Evolutionary conservation across 2,797 vertebrate species (phyloP).

Genomic region (Paedocypris micromegethes): DNA sequence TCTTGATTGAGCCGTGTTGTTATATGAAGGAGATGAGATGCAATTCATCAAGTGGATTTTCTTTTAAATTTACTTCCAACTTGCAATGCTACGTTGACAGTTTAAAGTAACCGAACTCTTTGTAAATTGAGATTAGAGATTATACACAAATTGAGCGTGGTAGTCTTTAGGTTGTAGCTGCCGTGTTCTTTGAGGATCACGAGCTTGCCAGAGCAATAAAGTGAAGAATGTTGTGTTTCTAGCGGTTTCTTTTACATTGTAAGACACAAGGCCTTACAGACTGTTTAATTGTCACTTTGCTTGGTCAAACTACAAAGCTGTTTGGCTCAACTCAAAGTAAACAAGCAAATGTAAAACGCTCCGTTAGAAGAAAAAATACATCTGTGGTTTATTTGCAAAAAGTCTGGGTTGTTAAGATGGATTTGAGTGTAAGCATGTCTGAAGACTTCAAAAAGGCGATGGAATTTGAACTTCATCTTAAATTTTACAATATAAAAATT

Average conservation of each 20-base stretch:
- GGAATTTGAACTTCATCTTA: too few species aligned
- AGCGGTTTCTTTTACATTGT: slow-evolving; percentile 37
- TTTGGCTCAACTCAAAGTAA: slow-evolving; percentile 37
- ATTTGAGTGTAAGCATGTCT: slow-evolving; percentile 5
- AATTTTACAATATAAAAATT: too few species aligned
- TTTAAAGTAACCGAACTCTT: too few species aligned
- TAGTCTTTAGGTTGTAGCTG: not conserved
- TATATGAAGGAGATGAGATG: slow-evolving; percentile 32
- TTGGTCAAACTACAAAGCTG: slow-evolving; percentile 43
- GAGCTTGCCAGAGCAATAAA: slow-evolving; percentile 1
- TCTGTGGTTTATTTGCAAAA: slow-evolving; percentile 32
- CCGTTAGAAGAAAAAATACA: slow-evolving; percentile 13
- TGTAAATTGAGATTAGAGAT: too few species aligned
- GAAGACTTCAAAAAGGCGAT: too few species aligned
- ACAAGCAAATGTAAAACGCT: slow-evolving; percentile 33
- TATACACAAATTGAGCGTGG: too few species aligned
- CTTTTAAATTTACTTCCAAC: not conserved
- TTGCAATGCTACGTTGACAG: too few species aligned
- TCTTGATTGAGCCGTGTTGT: slow-evolving; percentile 9
- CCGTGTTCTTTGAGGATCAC: not conserved
- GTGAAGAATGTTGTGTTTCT: slow-evolving; percentile 31
- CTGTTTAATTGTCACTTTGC: slow-evolving; percentile 41
- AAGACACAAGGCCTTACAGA: slow-evolving; percentile 35
- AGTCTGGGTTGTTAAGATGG: slow-evolving; percentile 38
- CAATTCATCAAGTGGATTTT: slow-evolving; percentile 8